These are phyloP conservation scores for Ariolimax columbianus DNA, from an alignment of 2,888 invertebrate genomes.

Conservation along the genomic window DNA sequence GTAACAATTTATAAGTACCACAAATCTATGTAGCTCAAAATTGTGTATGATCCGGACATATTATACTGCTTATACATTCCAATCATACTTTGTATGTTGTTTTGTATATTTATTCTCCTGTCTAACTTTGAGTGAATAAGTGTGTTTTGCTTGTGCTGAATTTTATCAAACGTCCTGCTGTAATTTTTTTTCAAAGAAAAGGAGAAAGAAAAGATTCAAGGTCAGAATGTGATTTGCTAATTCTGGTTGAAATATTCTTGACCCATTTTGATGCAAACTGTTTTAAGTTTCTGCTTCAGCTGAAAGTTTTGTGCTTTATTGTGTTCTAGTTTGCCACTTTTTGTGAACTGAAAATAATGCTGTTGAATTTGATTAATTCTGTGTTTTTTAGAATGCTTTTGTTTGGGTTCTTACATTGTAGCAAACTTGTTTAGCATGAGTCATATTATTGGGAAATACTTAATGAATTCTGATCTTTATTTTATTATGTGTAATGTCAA, in stretches of 20 bases:
- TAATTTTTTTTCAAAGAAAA: slow-evolving; percentile 40
- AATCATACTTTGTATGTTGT: background rate
- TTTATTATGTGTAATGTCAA: no score
- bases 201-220: slow-evolving; percentile 46
- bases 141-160: no score
- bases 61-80: no score
- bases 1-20: no score
- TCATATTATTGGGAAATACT: no score
- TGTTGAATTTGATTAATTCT: slow-evolving; percentile 2
- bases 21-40: no score
- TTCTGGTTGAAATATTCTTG: background rate
- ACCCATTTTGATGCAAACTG: background rate
- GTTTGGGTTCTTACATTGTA: no score
- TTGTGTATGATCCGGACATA: no score
- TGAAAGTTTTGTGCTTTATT: background rate
- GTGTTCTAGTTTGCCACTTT: background rate
- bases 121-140: no score
- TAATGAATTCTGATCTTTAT: no score
- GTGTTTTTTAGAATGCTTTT: background rate
- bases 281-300: background rate
- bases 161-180: background rate
- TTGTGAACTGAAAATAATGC: background rate
- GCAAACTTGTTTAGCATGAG: no score
- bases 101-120: background rate
- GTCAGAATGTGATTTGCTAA: slow-evolving; percentile 8